A percentile compares a stretch with the other conserved stretches of the same genome.
These are phyloP conservation scores for Imbricaverruca yamaguchii DNA, from an alignment of 2,888 invertebrate genomes.

Conservation along the genomic window DNA sequence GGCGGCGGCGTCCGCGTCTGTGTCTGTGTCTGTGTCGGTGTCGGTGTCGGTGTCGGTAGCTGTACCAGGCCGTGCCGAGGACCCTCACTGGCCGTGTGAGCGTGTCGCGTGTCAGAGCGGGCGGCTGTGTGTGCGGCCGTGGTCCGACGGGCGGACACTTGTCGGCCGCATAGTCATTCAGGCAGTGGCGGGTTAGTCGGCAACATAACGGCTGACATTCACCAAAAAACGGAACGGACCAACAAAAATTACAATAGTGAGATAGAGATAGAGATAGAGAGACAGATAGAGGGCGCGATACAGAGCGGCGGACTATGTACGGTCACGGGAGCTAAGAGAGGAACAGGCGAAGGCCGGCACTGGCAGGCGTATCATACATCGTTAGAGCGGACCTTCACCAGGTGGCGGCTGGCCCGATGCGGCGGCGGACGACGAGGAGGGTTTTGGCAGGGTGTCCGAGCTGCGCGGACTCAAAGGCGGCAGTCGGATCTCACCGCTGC, in stretches of 20 bases:
- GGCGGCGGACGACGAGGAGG: not conserved
- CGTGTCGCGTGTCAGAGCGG: too few species aligned
- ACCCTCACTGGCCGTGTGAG: too few species aligned
- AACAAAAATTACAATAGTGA: not conserved
- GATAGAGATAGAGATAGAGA: not conserved
- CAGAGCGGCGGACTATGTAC: not conserved
- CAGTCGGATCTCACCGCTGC: conserved; percentile 16
- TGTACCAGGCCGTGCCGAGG: too few species aligned
- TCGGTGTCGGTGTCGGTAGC: too few species aligned
- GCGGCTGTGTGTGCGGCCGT: too few species aligned
- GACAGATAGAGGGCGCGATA: not conserved
- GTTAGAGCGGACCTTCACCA: conserved; percentile 11
- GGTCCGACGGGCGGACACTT: too few species aligned
- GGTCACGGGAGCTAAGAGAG: not conserved
- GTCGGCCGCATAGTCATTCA: too few species aligned
- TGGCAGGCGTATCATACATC: not conserved
- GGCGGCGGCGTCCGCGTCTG: too few species aligned
- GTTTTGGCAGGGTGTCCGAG: not conserved
- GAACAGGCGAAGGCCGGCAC: not conserved
- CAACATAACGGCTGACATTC: too few species aligned
- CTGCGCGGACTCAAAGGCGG: not conserved
- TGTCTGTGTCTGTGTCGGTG: too few species aligned
- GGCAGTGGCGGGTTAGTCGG: too few species aligned
- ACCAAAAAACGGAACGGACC: not conserved
- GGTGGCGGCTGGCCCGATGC: conserved; percentile 6